Evolutionary conservation across 2,888 invertebrate genomes (phyloP).

Genomic region (Quadriops clusia): DNA sequence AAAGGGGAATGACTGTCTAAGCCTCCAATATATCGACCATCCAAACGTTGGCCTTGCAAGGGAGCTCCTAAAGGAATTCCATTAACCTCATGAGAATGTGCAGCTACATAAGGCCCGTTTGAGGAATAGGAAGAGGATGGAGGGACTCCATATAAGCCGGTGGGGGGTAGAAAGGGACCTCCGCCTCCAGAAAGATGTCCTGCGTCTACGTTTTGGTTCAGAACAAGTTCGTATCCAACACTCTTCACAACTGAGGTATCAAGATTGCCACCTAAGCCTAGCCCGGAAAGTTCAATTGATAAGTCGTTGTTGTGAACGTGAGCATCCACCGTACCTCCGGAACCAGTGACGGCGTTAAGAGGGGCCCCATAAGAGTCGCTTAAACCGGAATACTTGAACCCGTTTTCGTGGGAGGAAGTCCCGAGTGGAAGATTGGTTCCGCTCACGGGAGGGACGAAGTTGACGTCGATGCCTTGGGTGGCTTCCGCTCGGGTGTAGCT

Average conservation of each 20-base stretch:
- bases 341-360: conserved; percentile 34
- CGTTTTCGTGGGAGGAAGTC: conserved; percentile 10
- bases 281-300: conserved; percentile 20
- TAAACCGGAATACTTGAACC: conserved; percentile 17
- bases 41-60: no score
- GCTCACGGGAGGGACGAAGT: conserved; percentile 28
- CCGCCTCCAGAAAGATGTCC: conserved; percentile 9
- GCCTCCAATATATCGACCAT: neutral
- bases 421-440: conserved; percentile 12
- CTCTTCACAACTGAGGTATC: conserved; percentile 35
- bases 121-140: conserved; percentile 29
- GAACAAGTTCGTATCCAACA: conserved; percentile 34
- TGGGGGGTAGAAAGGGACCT: no score
- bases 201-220: conserved; percentile 13
- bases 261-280: conserved; percentile 18
- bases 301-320: no score
- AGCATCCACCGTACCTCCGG: conserved; percentile 31
- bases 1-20: no score
- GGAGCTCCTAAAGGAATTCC: no score
- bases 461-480: conserved; percentile 26
- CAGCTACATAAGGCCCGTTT: conserved; percentile 31
- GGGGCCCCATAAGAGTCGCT: conserved; percentile 46
- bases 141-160: conserved; percentile 28
- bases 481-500: conserved; percentile 26
- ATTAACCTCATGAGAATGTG: conserved; percentile 31